phyloP scores from a whole-genome alignment of 2,113 vertebrate species.

The Megaceryle maxima region DNA sequence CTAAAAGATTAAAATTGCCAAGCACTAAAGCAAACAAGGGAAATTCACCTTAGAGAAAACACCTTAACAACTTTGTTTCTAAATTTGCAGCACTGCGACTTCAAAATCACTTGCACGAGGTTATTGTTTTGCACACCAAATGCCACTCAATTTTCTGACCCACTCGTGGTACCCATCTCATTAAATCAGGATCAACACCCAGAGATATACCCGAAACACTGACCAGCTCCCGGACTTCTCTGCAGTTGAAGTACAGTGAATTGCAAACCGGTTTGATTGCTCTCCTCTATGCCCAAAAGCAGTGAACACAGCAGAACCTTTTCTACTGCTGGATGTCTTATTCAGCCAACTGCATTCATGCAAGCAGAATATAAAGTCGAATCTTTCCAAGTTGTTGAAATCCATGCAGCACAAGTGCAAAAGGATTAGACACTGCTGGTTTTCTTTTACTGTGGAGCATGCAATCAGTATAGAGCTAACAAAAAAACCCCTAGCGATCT shows the following conservation, averaged over 20 bases:
- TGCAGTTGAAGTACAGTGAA: not conserved
- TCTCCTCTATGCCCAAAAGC: not conserved
- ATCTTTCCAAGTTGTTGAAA: not conserved
- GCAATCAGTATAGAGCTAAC: not conserved
- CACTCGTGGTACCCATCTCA: not conserved
- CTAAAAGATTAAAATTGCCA: not conserved
- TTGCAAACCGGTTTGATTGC: not conserved
- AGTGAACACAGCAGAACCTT: not conserved
- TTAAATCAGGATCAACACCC: not conserved
- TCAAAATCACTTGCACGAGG: not conserved
- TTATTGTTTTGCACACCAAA: not conserved
- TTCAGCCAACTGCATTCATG: not conserved
- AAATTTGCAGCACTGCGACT: not conserved
- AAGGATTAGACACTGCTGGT: not conserved
- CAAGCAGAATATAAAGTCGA: not conserved
- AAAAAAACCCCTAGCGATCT: not conserved
- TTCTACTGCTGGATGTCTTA: not conserved
- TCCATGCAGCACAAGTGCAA: not conserved
- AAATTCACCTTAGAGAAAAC: not conserved
- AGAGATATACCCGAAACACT: not conserved
- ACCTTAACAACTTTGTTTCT: not conserved
- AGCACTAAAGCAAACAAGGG: not conserved
- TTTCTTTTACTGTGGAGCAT: not conserved
- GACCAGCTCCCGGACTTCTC: not conserved
- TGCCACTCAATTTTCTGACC: not conserved